phyloP scores from a whole-genome alignment of 64 coral and sea anemone species.

The Actinia tenebrosa region DNA sequence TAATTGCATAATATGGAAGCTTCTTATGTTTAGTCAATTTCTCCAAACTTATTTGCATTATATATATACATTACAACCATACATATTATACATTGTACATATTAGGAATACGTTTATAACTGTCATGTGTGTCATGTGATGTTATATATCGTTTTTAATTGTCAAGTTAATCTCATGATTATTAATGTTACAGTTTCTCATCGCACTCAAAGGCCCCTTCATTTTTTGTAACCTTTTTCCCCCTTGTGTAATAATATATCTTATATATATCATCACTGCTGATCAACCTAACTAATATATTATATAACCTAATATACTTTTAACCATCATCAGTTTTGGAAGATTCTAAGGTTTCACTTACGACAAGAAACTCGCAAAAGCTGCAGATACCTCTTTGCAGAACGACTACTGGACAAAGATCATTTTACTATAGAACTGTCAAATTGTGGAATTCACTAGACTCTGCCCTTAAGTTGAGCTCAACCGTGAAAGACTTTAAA shows the following conservation, averaged over 20 bases:
- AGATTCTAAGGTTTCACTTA: neutral
- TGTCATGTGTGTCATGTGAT: neutral
- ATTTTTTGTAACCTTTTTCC: too few relatives aligned
- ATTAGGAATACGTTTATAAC: neutral
- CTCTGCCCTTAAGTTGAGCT: too few relatives aligned
- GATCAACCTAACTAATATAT: too few relatives aligned
- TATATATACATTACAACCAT: neutral
- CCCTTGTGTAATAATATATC: too few relatives aligned
- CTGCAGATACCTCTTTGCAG: too few relatives aligned
- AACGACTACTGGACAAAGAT: too few relatives aligned
- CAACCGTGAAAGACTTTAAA: too few relatives aligned
- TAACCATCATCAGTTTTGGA: neutral
- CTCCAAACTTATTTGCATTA: neutral
- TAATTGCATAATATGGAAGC: neutral
- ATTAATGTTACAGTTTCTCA: neutral
- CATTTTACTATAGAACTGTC: too few relatives aligned
- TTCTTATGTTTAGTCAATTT: neutral
- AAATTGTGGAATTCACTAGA: too few relatives aligned
- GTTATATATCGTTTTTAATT: neutral
- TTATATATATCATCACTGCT: too few relatives aligned
- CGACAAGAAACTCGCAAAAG: too few relatives aligned
- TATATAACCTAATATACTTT: neutral
- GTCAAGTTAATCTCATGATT: neutral
- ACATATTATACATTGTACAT: neutral
- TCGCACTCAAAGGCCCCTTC: too few relatives aligned